Percentiles rank a stretch among this genome's conserved stretches.
phyloP scores from a whole-genome alignment of 2,113 vertebrate genomes.

The Tiliqua scincoides region DNA sequence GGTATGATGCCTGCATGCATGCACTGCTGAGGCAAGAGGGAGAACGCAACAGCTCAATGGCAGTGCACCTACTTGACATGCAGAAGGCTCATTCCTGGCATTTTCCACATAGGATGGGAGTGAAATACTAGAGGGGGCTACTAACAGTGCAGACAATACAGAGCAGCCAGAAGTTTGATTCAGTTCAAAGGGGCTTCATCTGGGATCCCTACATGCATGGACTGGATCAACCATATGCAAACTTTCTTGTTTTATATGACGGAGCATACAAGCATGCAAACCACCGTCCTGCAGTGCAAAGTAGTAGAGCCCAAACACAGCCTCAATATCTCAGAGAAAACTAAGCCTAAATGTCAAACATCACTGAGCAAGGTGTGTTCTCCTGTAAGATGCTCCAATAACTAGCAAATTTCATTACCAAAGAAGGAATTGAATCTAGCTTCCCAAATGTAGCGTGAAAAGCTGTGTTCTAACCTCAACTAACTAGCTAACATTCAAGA shows the following conservation, averaged over 20 bases:
- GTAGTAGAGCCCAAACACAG: neutral
- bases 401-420: neutral
- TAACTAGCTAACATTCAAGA: conserved; percentile 6
- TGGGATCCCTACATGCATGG: neutral
- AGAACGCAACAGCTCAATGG: too few species aligned
- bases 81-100: too few species aligned
- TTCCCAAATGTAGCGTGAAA: neutral
- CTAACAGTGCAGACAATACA: too few species aligned
- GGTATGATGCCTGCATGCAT: too few species aligned
- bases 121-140: too few species aligned
- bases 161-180: too few species aligned
- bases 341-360: neutral
- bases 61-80: too few species aligned
- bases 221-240: neutral
- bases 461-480: neutral
- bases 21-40: neutral
- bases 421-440: neutral
- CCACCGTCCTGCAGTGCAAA: neutral
- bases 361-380: neutral
- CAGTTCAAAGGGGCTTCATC: neutral
- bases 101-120: too few species aligned
- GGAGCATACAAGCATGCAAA: neutral
- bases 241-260: neutral
- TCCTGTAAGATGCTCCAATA: neutral
- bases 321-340: neutral